Evolutionary conservation across 1,140 invertebrate species (phyloP), one percentile per base, ranked within the genome.

Genomic region (Adoxophyes honmai): DNA sequence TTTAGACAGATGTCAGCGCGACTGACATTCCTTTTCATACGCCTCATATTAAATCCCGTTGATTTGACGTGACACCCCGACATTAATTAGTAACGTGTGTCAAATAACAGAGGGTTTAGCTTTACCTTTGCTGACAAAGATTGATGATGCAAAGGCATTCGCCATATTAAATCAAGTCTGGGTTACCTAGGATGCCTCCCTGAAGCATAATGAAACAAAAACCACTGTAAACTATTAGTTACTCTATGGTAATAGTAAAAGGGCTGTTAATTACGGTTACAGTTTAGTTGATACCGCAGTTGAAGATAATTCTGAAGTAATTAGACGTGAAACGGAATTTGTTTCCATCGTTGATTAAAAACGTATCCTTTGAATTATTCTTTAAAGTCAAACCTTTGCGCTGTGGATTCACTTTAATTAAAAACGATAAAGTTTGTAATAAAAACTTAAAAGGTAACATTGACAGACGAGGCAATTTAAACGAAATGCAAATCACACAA

Each of bases 21-120:
- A 38, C n/a, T 28, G 42, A 48, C 42, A 48, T 33, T 48, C 39
- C 15, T 44, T 44, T 44, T 44, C 42, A 48, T 48, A 48, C 0
- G 16, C 11, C 6, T 21, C 10, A 48, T 48, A 48, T 48, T 33
- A 48, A 48, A 48, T 48, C 42, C 21, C 18, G 42, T 33, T 48
- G 42, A 48, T 48, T 48, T n/a, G 42, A 10, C 42, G 18, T 48
- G 42, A 48, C 42, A 48, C 16, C 18, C 10, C 42, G 42, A 28
- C 13, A 11, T 16, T 18, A 48, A 48, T 48, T 48, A 48, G 42
- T 48, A 48, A 13, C 21, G 18, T 28, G 42, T 48, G 42, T 48
- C 42, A 48, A 48, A 48, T 21, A 21, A 21, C 15, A 48, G 16
- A 48, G 21, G 16, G 42, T 16, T 21, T 48, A 48, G 42, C 16